Percentiles rank a stretch among this genome's conserved stretches.
phyloP scores from a whole-genome alignment of 2,797 vertebrate genomes.

The Melanotaenia pygmaea region DNA sequence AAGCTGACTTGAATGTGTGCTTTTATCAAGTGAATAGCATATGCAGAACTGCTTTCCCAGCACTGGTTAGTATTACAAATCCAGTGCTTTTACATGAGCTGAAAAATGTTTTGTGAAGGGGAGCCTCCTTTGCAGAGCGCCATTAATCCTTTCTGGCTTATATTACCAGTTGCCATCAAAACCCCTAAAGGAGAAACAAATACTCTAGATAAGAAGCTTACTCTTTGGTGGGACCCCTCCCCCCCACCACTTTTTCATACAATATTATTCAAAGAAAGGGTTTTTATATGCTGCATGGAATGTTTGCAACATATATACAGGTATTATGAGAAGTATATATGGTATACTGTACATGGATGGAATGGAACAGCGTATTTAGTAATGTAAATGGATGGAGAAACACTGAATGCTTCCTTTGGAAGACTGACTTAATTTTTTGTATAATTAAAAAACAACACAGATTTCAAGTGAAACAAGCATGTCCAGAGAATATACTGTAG shows the following conservation, averaged over 20 bases:
- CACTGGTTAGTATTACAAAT: conserved; percentile 23
- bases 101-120: conserved; percentile 21
- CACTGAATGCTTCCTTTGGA: conserved; percentile 62
- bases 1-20: conserved; percentile 73
- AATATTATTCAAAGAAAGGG: conserved; percentile 42
- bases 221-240: conserved; percentile 28
- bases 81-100: conserved; percentile 12
- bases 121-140: conserved; percentile 27
- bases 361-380: conserved; percentile 61
- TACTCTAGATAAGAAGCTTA: conserved; percentile 4
- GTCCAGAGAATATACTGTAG: conserved; percentile 63
- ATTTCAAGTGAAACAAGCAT: conserved; percentile 71
- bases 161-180: conserved; percentile 31
- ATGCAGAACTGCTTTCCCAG: conserved; percentile 40
- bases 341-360: conserved; percentile 65
- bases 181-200: conserved; percentile 18
- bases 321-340: conserved; percentile 61
- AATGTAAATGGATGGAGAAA: conserved; percentile 62
- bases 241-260: conserved; percentile 17
- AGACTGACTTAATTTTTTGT: conserved; percentile 69
- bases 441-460: conserved; percentile 49
- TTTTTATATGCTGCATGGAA: conserved; percentile 79
- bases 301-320: conserved; percentile 66
- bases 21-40: conserved; percentile 40
- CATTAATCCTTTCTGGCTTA: conserved; percentile 19